Base-by-base conservation (phyloP, 2,113 vertebrate genomes). In the Phyllostomus hastatus region DNA sequence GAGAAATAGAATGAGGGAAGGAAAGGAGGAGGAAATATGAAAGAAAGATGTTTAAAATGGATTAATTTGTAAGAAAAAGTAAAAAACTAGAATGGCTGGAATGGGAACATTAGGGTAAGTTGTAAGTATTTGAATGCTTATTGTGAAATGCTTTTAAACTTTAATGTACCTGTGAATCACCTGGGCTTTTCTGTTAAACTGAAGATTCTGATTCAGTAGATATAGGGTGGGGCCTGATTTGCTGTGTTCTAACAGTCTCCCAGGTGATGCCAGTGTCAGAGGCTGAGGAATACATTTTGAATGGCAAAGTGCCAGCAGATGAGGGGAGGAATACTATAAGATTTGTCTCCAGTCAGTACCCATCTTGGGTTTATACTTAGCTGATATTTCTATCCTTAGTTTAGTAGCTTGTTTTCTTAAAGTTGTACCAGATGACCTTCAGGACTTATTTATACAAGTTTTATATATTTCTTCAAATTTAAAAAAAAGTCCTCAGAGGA, bases 391-490 rank as follows among this genome's bases (percentile, higher is more conserved):
- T 78, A 57, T 78, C 82, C 12, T 41, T 83, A n/a, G 69, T 61
- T 84, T 17, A 93, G 35, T 46, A 79, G 41, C 46, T 88, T 95
- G 11, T 38, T 95, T 87, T 94, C 75, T 90, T 84, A 31, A 70
- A 54, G 7, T 87, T 85, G 75, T n/a, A 31, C 20, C 31, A 15
- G 5, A 43, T 87, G 33, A 41, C 10, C 33, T 88, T 92, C 8
- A 88, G 72, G 59, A 88, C n/a, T 84, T 93, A n/a, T 86, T 94
- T 91, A 92, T 54, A 81, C 10, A 2, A 88, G 31, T 95, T 80
- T 75, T 89, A 1, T 91, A 0, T 66, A 11, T 57, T 83, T 91
- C 26, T 93, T 79, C 78, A 26, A 86, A 7, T 92, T 84, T 64
- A 84, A 35, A 24, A 73, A 46, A 85, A 67, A 41, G n/a, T 78